These are phyloP conservation scores for Alitta virens DNA, from an alignment of 2,888 invertebrate genomes.

Conservation along the genomic window DNA sequence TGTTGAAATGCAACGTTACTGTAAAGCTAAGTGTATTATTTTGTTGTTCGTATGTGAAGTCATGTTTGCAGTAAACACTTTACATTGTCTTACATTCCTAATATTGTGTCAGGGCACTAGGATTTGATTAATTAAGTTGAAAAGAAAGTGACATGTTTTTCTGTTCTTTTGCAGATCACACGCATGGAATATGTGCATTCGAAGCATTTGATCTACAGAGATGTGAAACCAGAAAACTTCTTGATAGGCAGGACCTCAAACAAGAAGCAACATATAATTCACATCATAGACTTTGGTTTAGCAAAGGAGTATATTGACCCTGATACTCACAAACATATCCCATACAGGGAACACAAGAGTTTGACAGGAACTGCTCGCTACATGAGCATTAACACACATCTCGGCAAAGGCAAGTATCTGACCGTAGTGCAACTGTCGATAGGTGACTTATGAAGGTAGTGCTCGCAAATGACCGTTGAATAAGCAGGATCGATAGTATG, in stretches of 20 bases:
- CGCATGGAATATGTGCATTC: constrained; percentile 99
- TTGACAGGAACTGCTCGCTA: constrained; percentile 99
- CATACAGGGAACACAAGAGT: constrained; percentile 99
- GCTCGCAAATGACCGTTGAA: no score
- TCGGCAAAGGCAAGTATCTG: constrained; percentile 80
- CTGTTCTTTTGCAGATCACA: constrained; percentile 72
- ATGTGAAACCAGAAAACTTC: constrained; percentile 99
- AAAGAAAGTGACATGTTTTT: not conserved
- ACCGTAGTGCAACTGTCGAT: no score
- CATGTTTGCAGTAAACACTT: no score
- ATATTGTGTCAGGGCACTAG: no score
- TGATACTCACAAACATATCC: constrained; percentile 91
- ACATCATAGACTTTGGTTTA: constrained; percentile 99
- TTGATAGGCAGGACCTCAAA: constrained; percentile 96
- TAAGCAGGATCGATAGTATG: no score
- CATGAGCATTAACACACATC: constrained; percentile 99
- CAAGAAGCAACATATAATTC: constrained; percentile 96
- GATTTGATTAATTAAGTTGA: no score
- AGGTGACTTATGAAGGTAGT: no score
- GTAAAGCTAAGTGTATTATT: no score
- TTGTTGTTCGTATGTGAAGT: no score
- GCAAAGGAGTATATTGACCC: constrained; percentile 99
- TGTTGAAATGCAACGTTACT: no score
- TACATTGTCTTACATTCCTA: no score
- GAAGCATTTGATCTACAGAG: constrained; percentile 97